Evolutionary conservation across 2,797 vertebrate species (phyloP).

Genomic region (Momotus momota): DNA sequence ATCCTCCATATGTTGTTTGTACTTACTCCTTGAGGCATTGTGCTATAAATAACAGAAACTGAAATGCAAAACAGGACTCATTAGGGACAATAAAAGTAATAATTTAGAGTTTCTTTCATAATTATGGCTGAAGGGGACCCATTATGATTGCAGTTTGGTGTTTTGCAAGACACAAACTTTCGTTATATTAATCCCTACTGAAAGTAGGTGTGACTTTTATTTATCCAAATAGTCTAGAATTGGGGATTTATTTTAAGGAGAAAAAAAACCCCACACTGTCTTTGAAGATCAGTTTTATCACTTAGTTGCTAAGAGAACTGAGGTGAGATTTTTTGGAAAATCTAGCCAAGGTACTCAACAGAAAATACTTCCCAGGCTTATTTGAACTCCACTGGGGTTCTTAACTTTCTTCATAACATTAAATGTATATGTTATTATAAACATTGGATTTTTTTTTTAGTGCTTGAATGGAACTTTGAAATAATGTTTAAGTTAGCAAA

Average conservation of each 20-base stretch:
- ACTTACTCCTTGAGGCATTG: conserved; percentile 25
- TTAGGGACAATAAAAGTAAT: conserved; percentile 18
- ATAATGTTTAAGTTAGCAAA: background rate
- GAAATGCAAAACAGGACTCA: conserved; percentile 27
- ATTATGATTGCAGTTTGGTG: background rate
- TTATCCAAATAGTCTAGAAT: background rate
- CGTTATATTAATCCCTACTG: background rate
- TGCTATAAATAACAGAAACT: conserved; percentile 53
- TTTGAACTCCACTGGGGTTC: background rate
- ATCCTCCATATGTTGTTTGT: conserved; percentile 46
- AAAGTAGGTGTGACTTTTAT: background rate
- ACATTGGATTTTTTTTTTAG: background rate
- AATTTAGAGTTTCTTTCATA: conserved; percentile 6
- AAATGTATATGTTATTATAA: background rate
- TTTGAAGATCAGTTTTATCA: background rate
- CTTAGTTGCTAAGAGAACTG: background rate
- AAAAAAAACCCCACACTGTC: fast-evolving
- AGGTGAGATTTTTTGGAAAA: background rate
- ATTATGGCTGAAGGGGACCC: background rate
- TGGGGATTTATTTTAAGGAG: background rate
- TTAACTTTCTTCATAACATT: background rate
- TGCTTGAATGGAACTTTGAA: background rate
- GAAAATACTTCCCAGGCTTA: background rate
- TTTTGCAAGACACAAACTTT: background rate
- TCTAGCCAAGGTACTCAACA: background rate